Evolutionary conservation across 2,113 vertebrate genomes (phyloP), one percentile per base, ranked within the genome.

Genomic region (Cyanocitta stelleri): DNA sequence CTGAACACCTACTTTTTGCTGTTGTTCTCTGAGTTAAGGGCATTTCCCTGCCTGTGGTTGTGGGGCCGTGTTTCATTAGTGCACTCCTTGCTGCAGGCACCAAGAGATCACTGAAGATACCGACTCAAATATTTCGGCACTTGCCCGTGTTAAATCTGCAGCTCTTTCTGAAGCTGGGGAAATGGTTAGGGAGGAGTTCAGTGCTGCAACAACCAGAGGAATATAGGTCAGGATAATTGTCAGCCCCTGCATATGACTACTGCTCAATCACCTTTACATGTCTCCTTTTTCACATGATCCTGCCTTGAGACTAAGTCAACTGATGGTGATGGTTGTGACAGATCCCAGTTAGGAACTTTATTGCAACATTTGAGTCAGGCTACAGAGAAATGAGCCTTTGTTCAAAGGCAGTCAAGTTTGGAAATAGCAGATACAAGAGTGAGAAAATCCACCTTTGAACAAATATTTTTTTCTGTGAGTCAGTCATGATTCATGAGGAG

Each of bases 381-480:
- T 61, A 8, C 18, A 7, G 44, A 58, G 49, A 88, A 84, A 8
- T 13, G 37, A 86, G 49, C 76, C 91, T 93, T 94, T 95, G 85
- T 95, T 91, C 59, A 29, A 87, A 78, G 73, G 68, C 27, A 41
- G 10, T 52, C 67, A 56, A 72, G 35, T 85, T 89, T 86, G 55
- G 62, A 90, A 92, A 79, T 32, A 86, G 33, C 80, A 69, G 90
- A 67, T 39, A 67, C 0, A 2, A 74, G 78, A 46, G 55, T 51
- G 41, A 87, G 41, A 82, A 90, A 69, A 89, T 54, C 37, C 20
- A 63, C 72, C 76, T 92, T 86, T 84, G 48, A 86, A 88, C 79
- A 93, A 95, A 84, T 90, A 81, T 78, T 81, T 71, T 86, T 87
- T 67, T 55, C 46, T 81, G 18, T 76, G 85, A 89, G 43, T 87